phyloP scores from a whole-genome alignment of 2,888 invertebrate species.

The Trachelus troglodyta region DNA sequence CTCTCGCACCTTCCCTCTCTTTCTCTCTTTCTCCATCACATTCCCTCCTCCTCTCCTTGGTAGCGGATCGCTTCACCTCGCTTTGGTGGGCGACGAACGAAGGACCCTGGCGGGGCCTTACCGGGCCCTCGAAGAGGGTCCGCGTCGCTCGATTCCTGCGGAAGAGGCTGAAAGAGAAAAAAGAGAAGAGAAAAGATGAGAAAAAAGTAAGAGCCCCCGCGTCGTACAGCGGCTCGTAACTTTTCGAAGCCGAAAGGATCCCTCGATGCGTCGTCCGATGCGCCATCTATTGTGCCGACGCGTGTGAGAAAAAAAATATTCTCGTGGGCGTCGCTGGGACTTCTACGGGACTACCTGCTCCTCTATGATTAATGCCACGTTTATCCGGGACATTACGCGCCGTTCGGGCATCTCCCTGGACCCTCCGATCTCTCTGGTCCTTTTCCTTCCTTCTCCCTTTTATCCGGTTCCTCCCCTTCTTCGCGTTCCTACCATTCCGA shows the following conservation, averaged over 20 bases:
- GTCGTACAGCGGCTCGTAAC: background rate
- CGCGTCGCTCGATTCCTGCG: slow-evolving; percentile 37
- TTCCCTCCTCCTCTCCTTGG: background rate
- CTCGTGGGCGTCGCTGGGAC: slow-evolving; percentile 30
- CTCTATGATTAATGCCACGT: slow-evolving; percentile 54
- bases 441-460: background rate
- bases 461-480: background rate
- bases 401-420: background rate
- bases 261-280: background rate
- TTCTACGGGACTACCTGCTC: slow-evolving; percentile 44
- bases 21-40: slow-evolving; percentile 6
- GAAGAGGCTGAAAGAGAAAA: slow-evolving; percentile 34
- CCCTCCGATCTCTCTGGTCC: background rate
- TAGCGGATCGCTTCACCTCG: background rate
- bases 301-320: slow-evolving; percentile 35
- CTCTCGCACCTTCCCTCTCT: slow-evolving; percentile 16
- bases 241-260: slow-evolving; percentile 4
- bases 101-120: background rate
- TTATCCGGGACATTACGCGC: slow-evolving; percentile 20
- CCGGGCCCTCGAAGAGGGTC: background rate
- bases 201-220: background rate
- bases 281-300: slow-evolving; percentile 35
- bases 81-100: background rate
- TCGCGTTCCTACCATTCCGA: background rate
- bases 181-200: background rate